phyloP scores from a whole-genome alignment of 2,888 invertebrate genomes.

The Epicampocera succincta region DNA sequence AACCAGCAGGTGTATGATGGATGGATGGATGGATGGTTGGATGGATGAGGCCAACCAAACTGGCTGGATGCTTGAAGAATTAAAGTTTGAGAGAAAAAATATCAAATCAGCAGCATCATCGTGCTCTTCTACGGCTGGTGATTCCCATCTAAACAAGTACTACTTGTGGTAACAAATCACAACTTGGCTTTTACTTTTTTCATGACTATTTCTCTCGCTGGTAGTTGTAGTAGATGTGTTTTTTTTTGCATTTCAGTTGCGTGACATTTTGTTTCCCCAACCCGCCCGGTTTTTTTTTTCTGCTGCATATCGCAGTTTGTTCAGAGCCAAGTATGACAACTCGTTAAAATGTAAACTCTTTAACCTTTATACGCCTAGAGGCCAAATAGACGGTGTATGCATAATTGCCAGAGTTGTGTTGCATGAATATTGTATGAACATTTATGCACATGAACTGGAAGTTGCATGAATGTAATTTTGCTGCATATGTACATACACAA shows the following conservation, averaged over 20 bases:
- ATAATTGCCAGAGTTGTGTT: constrained; percentile 32
- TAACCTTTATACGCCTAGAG: constrained; percentile 59
- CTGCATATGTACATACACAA: neutral
- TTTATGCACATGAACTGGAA: neutral
- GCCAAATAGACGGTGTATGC: constrained; percentile 48
- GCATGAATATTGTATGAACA: neutral
- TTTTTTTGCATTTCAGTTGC: neutral
- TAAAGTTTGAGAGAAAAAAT: constrained; percentile 1
- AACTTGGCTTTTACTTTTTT: constrained; percentile 44
- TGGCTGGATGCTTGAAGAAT: constrained; percentile 27
- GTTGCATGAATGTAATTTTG: constrained; percentile 27
- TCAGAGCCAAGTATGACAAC: constrained; percentile 54
- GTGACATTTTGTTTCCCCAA: constrained; percentile 6
- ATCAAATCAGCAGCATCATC: constrained; percentile 31
- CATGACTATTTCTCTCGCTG: neutral
- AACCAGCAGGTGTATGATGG: constrained; percentile 46
- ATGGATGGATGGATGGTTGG: constrained; percentile 9
- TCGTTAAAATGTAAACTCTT: constrained; percentile 65
- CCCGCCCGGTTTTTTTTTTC: neutral
- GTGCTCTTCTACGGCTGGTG: constrained; percentile 28
- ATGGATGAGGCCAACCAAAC: neutral
- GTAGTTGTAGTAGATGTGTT: constrained; percentile 5
- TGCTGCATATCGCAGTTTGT: constrained; percentile 26
- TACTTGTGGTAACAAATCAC: constrained; percentile 57
- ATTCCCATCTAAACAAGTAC: constrained; percentile 46